phyloP scores from a whole-genome alignment of 2,888 invertebrate genomes.

The Tolmerus cingulatus region DNA sequence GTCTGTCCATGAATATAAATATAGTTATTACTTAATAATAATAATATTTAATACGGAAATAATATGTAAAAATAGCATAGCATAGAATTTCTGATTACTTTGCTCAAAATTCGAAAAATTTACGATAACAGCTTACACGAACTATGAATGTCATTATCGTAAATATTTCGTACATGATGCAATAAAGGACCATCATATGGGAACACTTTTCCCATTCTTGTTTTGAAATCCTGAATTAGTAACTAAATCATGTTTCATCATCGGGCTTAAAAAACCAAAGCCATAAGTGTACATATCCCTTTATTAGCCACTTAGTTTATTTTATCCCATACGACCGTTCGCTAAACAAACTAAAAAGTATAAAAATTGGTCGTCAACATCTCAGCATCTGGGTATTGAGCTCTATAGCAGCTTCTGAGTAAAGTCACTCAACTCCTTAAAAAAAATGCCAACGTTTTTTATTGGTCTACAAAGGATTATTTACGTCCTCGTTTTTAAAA shows the following conservation, averaged over 20 bases:
- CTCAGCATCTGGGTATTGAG: neutral
- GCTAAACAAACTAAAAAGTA: neutral
- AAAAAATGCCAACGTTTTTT: neutral
- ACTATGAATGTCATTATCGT: neutral
- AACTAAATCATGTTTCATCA: neutral
- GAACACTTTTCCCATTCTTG: neutral
- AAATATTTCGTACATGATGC: neutral
- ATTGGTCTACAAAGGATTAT: neutral
- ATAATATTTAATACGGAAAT: too few species aligned
- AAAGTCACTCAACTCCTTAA: neutral
- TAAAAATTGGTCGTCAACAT: neutral
- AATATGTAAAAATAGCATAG: too few species aligned
- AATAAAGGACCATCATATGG: neutral
- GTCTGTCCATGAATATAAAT: too few species aligned
- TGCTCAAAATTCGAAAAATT: neutral
- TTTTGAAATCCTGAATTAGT: neutral
- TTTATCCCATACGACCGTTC: neutral
- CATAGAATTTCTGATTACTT: too few species aligned
- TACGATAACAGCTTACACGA: neutral
- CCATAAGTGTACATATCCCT: neutral
- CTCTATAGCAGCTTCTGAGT: neutral
- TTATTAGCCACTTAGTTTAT: neutral
- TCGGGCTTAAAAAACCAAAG: neutral
- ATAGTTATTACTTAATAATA: too few species aligned
- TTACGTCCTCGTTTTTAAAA: neutral